These are phyloP conservation scores for Chelonus insularis DNA, from an alignment of 1,140 invertebrate genomes.

Conservation along the genomic window DNA sequence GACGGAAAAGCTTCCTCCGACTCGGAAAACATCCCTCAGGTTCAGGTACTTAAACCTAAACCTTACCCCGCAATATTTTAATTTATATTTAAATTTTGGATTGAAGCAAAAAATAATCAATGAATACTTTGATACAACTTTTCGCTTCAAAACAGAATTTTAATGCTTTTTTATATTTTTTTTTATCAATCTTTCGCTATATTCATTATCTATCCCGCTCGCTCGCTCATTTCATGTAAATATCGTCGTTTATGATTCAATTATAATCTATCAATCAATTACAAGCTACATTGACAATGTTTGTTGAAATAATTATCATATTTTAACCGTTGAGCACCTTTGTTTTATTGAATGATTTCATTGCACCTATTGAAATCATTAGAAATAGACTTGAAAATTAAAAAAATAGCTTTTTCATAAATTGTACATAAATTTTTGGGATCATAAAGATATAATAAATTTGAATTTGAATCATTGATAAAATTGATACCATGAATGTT, in stretches of 20 bases:
- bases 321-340: too few species aligned
- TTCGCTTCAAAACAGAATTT: too few species aligned
- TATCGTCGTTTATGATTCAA: background rate
- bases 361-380: background rate
- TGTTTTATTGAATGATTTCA: background rate
- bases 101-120: background rate
- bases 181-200: constrained; percentile 1
- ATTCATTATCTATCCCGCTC: background rate
- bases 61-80: constrained; percentile 47
- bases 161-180: background rate
- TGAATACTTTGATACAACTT: background rate
- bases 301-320: too few species aligned
- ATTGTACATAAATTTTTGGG: background rate
- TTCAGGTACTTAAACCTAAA: constrained; percentile 57
- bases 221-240: background rate
- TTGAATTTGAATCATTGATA: too few species aligned
- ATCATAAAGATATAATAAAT: background rate
- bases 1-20: constrained; percentile 57
- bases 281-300: too few species aligned
- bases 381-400: background rate
- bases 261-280: too few species aligned
- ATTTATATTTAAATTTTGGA: constrained; percentile 20
- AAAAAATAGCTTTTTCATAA: background rate
- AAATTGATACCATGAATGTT: too few species aligned
- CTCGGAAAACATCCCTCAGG: constrained; percentile 58